Conservation (phyloP, 1,140 invertebrate species). For the Zaprionus gabonicus region DNA sequence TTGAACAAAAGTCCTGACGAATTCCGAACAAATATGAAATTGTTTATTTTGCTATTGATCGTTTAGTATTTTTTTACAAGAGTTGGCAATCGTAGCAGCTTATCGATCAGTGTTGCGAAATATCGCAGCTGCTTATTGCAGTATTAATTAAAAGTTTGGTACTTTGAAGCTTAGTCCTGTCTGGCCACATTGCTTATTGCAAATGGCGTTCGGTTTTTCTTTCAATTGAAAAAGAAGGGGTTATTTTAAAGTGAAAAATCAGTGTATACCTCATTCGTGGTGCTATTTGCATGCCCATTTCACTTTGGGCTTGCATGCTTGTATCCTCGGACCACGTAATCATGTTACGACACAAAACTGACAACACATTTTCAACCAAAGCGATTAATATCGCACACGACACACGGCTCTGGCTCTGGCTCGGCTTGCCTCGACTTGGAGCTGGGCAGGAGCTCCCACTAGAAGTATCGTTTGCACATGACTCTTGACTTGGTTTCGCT, state of each 20-base stretch:
- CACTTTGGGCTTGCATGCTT: slow-evolving; percentile 24
- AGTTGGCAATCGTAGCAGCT: background rate
- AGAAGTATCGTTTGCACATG: slow-evolving; percentile 33
- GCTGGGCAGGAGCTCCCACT: slow-evolving; percentile 42
- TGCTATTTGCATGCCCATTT: slow-evolving; percentile 13
- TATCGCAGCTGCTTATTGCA: slow-evolving; percentile 1
- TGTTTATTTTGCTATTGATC: background rate
- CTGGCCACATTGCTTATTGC: background rate
- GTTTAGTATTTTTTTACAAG: background rate
- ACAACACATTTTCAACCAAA: slow-evolving; percentile 83
- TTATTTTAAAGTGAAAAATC: background rate
- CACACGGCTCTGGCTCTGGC: slow-evolving; percentile 35
- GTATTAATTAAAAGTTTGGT: background rate
- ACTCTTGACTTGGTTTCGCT: slow-evolving; percentile 54
- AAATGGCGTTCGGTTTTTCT: background rate
- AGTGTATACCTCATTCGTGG: background rate
- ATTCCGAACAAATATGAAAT: background rate
- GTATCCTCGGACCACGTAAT: slow-evolving; percentile 69
- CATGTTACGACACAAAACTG: slow-evolving; percentile 81
- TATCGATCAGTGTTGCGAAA: background rate
- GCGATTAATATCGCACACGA: slow-evolving; percentile 84
- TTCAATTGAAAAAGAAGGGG: background rate
- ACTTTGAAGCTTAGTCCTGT: background rate
- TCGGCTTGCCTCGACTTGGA: slow-evolving; percentile 28
- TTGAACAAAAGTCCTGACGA: background rate